Evolutionary conservation across 2,797 vertebrate genomes (phyloP).

Genomic region (Hypotaenidia okinawae): DNA sequence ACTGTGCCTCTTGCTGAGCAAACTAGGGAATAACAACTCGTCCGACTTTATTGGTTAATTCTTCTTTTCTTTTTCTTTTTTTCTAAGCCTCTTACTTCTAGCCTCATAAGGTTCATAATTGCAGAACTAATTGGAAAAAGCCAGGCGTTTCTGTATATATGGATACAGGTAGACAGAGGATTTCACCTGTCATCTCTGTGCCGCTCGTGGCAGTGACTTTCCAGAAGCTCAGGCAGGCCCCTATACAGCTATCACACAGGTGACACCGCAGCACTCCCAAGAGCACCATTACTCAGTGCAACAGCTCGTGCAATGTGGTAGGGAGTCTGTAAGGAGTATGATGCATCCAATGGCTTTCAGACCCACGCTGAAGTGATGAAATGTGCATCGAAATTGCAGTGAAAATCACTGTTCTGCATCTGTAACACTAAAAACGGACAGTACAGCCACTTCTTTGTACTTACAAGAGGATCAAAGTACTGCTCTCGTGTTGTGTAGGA

Average conservation of each 20-base stretch:
- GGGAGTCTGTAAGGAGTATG: fast-evolving
- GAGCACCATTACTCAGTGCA: background rate
- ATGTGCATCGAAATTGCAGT: background rate
- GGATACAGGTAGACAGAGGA: background rate
- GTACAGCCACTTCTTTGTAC: background rate
- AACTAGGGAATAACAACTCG: background rate
- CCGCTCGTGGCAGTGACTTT: background rate
- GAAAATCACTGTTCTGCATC: background rate
- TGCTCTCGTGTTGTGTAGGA: background rate
- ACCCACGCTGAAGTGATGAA: background rate
- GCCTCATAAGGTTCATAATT: background rate
- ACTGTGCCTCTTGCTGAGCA: background rate
- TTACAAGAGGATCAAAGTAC: background rate
- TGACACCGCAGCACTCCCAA: fast-evolving
- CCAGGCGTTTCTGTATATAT: background rate
- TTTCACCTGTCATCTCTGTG: background rate
- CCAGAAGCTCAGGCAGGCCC: background rate
- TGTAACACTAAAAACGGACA: background rate
- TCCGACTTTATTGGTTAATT: background rate
- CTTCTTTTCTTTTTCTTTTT: background rate
- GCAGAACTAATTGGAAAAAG: background rate
- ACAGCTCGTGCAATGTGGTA: fast-evolving
- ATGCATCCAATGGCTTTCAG: background rate
- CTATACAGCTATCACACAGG: background rate
- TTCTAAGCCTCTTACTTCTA: background rate